Evolutionary conservation across 2,113 vertebrate genomes (phyloP), one percentile per base, ranked within the genome.

Genomic region (Bos javanicus): DNA sequence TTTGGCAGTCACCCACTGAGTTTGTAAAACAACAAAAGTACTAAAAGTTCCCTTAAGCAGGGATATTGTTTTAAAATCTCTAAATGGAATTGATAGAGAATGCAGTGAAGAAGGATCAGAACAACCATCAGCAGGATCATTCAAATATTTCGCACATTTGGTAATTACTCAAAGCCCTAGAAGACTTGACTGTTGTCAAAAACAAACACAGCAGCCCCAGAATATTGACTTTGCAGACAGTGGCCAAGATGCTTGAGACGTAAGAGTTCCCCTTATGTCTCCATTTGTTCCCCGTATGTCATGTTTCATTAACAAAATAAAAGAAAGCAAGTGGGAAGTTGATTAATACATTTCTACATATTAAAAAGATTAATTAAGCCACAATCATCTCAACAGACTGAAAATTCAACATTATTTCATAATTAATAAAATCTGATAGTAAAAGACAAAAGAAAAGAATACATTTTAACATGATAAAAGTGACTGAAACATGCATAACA

Each of bases 21-120:
- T 97, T 85, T 95, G 57, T 87, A 89, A 64, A 84, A 56, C n/a
- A 91, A 97, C 91, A 26, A 97, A 76, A 43, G 60, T 6, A 64
- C 28, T 78, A 50, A 92, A 23, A 90, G 54, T 52, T 97, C 48
- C 84, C 48, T 78, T 15, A 23, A 87, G 39, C n/a, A 93, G 89
- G 74, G 23, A 67, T 1, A 96, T 19, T 5, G 78, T 94, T 91
- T 95, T 91, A 94, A 4, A 62, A 82, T 59, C 23, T 94, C 30
- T 87, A 43, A 19, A 80, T 74, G 56, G 9, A 50, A 74, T 57
- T 52, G 85, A 25, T 17, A 93, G 78, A 82, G 57, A 94, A 59
- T 43, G 62, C 2, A 96, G 39, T 82, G n/a, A 90, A 13, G 81
- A 96, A 97, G 98, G 90, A 46, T 56, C 76, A 60, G 28, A 43